Evolutionary conservation across 2,888 invertebrate species (phyloP), one percentile per base, ranked within the genome.

Genomic region (Caenorhabditis zanzibari): DNA sequence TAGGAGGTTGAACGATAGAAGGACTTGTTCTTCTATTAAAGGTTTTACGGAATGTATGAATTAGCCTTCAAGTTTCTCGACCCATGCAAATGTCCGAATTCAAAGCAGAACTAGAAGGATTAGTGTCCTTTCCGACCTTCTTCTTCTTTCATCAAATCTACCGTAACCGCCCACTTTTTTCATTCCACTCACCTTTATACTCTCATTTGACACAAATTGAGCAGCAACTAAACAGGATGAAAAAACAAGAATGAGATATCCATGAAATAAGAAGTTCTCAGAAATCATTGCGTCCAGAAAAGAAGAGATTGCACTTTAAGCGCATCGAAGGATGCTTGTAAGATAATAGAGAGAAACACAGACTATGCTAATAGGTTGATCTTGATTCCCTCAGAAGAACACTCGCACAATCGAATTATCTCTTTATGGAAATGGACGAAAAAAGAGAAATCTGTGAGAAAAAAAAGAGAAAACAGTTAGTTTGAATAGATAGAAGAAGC

Each of bases 181-280:
- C 14, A 19, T 5, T 41, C 10, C 24, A 63, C 77, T 41, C 63
- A 77, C 77, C 77, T 69, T 77, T 38, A 77, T 59, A 71, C 63
- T 80, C 32, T 80, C 80, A 49, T 80, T 80, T 4, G 80, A 80
- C 0, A 72, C 72, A 14, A 80, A 80, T 35, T 80, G 80, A 58
- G 72, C n/a, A n/a, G n/a, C 66, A 26, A 28, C n/a, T 24, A 28
- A 32, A 26, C n/a, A 47, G 10, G 28, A 14, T n/a, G 38, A 7
- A 44, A 47, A 58, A 26, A 58, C 49, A 49, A 49, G 28, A 41
- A 59, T 47, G 0, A 49, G 22, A 14, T 44, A 22, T 24, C 38
- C 47, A 12, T 5, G 22, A 38, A 28, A 38, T n/a, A 61, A 38
- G 28, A 56, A 19, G 14, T 59, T 49, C 26, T 61, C 28, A 26